Evolutionary conservation across 1,140 invertebrate species (phyloP).

Genomic region (Ceratina calcarata): DNA sequence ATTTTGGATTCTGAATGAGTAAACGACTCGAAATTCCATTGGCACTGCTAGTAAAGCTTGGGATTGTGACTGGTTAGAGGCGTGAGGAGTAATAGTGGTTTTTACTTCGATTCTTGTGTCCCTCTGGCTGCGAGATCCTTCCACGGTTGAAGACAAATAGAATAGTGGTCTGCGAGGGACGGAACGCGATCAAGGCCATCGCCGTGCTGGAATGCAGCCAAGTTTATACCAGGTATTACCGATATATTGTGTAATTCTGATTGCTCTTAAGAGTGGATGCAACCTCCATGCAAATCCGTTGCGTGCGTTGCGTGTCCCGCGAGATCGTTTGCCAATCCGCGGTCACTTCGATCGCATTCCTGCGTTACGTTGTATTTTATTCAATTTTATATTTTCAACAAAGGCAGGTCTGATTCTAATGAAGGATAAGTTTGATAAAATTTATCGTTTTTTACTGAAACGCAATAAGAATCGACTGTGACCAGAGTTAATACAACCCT

Average conservation of each 20-base stretch:
- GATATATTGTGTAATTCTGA: slow-evolving; percentile 51
- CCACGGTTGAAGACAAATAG: slow-evolving; percentile 23
- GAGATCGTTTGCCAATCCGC: slow-evolving; percentile 16
- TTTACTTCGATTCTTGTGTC: background rate
- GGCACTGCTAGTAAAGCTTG: no score
- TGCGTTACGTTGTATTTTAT: background rate
- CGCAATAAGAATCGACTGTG: no score
- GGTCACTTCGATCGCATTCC: background rate
- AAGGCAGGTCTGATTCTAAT: no score
- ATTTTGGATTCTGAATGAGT: no score
- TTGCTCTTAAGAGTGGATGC: slow-evolving; percentile 10
- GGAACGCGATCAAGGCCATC: slow-evolving; percentile 60
- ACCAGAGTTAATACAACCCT: no score
- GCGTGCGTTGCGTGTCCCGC: slow-evolving; percentile 33
- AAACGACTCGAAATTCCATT: background rate
- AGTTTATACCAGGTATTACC: slow-evolving; percentile 54
- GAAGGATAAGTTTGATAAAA: no score
- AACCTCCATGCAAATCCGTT: slow-evolving; percentile 39
- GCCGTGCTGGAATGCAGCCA: slow-evolving; percentile 56
- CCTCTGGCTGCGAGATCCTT: background rate
- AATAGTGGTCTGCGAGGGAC: slow-evolving; percentile 7
- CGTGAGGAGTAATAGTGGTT: background rate
- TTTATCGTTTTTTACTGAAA: no score
- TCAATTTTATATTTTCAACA: no score
- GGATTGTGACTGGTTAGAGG: background rate